Base-by-base conservation (phyloP, 2,797 vertebrate genomes). In the Gymnocypris eckloni region DNA sequence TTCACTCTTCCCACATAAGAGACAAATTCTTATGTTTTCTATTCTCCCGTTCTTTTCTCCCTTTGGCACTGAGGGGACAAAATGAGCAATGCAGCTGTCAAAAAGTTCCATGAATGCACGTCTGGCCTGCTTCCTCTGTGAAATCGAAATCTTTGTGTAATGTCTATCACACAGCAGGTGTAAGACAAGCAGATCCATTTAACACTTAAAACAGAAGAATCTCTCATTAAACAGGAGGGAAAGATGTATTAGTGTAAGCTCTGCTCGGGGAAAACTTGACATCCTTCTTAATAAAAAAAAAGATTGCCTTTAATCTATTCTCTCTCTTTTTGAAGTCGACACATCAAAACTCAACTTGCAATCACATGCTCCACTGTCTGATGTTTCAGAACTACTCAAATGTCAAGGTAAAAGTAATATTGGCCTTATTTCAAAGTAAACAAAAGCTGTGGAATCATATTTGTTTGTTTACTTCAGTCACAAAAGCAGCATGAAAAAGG, bases 111-210 rank as follows among this genome's bases (percentile, higher is more conserved):
- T 72, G 67, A 72, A 71, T 10, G 52, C 20, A 16, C 28, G 41
- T 72, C 45, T 56, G 33, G 75, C 33, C 66, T 25, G 52, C 67
- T 80, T 61, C 20, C 67, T 79, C 82, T n/a, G 50, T 71, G 77
- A 72, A 80, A 59, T 61, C 10, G 41, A 78, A 85, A 79, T 61
- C 64, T 79, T 70, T 59, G 75, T 67, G 73, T 72, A 79, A 72
- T 64, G 77, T 79, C 83, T 59, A 50, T 79, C 84, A 85, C 72
- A 71, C 76, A 79, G 83, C 76, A 79, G 66, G 66, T 84, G 72
- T 66, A 43, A 59, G 82, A 84, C 73, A 84, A 84, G 50, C 8
- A 84, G 72, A 84, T 83, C 45, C 13, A 52, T 83, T 66, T 83
- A 76, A 37, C 56, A 76, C 69, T 78, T 78, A 77, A 84, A 78